A percentile compares a stretch with the other conserved stretches of the same genome.
phyloP scores from a whole-genome alignment of 1,140 invertebrate species.

The Hermatobates lingyangjiaoensis region DNA sequence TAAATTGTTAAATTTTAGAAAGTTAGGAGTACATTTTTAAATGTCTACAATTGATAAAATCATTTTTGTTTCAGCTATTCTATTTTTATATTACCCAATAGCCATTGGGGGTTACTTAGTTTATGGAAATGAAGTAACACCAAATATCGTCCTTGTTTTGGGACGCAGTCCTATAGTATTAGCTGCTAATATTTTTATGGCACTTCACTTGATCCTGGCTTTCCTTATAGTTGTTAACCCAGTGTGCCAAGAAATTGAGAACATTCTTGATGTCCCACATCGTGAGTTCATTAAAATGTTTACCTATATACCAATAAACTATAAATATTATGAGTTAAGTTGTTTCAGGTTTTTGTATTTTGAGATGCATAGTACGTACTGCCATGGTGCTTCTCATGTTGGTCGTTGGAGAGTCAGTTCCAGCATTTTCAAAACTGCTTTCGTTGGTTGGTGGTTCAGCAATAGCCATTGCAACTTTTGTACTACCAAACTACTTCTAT shows the following conservation, averaged over 20 bases:
- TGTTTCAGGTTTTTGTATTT: conserved; percentile 39
- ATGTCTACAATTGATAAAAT: neutral
- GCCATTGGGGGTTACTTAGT: conserved; percentile 34
- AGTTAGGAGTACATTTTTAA: neutral
- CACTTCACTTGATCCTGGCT: conserved; percentile 37
- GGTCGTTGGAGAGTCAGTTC: conserved; percentile 43
- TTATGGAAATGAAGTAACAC: conserved; percentile 32
- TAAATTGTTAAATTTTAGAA: no score
- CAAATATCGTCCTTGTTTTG: conserved; percentile 33
- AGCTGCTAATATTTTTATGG: conserved; percentile 36
- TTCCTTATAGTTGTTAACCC: conserved; percentile 47
- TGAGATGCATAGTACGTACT: conserved; percentile 35
- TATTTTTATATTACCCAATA: conserved; percentile 35
- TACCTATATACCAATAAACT: neutral
- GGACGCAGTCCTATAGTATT: conserved; percentile 27
- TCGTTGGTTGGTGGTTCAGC: conserved; percentile 51
- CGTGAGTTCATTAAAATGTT: conserved; percentile 24
- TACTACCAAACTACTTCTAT: conserved; percentile 48
- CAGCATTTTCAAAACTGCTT: conserved; percentile 47
- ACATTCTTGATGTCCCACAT: conserved; percentile 38
- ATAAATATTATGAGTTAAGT: neutral
- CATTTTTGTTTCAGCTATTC: conserved; percentile 28
- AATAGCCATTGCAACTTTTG: conserved; percentile 40
- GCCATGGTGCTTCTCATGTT: conserved; percentile 35
- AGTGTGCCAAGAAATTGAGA: conserved; percentile 46